Percentiles rank a stretch among this genome's conserved stretches.
These are phyloP conservation scores for Alloplasta piceator DNA, from an alignment of 2,888 invertebrate genomes.

Conservation along the genomic window DNA sequence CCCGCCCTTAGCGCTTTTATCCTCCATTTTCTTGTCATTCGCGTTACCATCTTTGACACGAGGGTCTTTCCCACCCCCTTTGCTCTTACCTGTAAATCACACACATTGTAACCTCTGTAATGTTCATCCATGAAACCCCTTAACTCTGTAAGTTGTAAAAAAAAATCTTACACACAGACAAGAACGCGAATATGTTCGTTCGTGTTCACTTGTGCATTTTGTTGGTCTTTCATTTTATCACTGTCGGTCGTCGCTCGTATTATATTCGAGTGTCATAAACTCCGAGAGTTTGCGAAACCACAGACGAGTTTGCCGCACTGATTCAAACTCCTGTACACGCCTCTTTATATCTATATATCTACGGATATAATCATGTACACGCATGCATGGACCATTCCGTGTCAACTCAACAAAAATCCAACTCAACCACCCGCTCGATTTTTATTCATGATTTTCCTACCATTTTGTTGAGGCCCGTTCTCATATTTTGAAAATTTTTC, in stretches of 20 bases:
- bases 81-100: conserved; percentile 53
- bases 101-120: conserved; percentile 9
- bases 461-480: no score
- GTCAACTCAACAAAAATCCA: no score
- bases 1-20: conserved; percentile 27
- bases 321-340: conserved; percentile 36
- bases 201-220: background rate
- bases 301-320: conserved; percentile 23
- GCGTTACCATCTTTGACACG: conserved; percentile 32
- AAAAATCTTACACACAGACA: no score
- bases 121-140: conserved; percentile 3
- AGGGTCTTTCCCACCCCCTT: conserved; percentile 32
- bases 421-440: no score
- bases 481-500: no score
- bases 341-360: background rate
- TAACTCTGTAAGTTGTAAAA: background rate
- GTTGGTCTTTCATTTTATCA: conserved; percentile 9
- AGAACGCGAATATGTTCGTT: no score
- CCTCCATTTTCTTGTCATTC: conserved; percentile 49
- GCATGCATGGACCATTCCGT: background rate
- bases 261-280: conserved; percentile 33
- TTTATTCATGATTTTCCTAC: no score
- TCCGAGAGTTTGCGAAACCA: conserved; percentile 32
- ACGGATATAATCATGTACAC: background rate
- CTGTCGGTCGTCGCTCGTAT: conserved; percentile 3